phyloP scores from a whole-genome alignment of 2,797 vertebrate species.

The Arrhamphus sclerolepis region DNA sequence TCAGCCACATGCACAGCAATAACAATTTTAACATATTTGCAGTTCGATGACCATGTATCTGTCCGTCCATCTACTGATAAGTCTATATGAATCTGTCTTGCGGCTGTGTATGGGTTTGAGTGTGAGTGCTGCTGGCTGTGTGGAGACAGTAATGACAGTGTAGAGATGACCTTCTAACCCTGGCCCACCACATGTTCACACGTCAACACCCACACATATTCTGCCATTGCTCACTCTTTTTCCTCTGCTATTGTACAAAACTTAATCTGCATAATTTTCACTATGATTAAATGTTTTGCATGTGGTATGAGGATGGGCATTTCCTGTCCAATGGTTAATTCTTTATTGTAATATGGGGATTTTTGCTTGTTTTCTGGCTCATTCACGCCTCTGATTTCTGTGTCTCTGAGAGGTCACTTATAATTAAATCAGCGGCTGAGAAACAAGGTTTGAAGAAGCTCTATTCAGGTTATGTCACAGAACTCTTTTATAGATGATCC shows the following conservation, averaged over 20 bases:
- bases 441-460: background rate
- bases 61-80: background rate
- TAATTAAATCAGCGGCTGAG: constrained; percentile 3
- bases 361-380: constrained; percentile 7
- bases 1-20: constrained; percentile 15
- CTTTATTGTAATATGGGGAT: background rate
- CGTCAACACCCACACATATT: constrained; percentile 61
- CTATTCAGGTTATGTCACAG: background rate
- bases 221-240: constrained; percentile 41
- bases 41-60: background rate
- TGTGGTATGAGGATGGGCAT: background rate
- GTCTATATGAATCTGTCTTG: constrained; percentile 8
- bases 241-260: constrained; percentile 36
- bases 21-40: constrained; percentile 12
- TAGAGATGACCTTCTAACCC: constrained; percentile 59
- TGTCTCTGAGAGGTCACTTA: constrained; percentile 9
- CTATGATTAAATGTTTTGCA: constrained; percentile 35
- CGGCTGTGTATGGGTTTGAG: constrained; percentile 19
- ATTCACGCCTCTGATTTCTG: background rate
- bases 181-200: constrained; percentile 59
- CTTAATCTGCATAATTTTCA: constrained; percentile 39
- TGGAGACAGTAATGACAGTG: constrained; percentile 62
- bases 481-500: background rate
- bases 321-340: constrained; percentile 8
- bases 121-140: constrained; percentile 21